Conservation (phyloP, 1,140 invertebrate genomes). For the Lepidurus arcticus region DNA sequence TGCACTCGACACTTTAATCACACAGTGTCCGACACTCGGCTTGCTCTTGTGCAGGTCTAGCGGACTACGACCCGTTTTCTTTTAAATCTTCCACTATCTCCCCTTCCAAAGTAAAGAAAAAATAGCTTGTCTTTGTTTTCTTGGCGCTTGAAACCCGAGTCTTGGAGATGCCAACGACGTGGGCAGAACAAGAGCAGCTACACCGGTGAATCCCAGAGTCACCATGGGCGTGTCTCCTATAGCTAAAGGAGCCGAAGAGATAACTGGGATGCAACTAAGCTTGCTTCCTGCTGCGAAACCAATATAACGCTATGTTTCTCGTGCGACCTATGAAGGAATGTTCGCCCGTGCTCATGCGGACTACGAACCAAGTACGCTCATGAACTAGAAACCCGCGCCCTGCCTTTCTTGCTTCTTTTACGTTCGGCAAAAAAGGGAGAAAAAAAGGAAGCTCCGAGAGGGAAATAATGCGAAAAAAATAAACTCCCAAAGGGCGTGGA, state of each 20-base stretch:
- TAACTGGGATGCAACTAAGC: conserved; percentile 19
- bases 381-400: neutral
- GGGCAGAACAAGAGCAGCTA: neutral
- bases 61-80: too few species aligned
- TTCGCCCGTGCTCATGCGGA: neutral
- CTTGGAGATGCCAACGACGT: neutral
- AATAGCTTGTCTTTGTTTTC: neutral
- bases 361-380: neutral
- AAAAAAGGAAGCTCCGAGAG: too few species aligned
- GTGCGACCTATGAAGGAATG: neutral
- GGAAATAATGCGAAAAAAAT: too few species aligned
- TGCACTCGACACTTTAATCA: neutral
- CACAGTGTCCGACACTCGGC: neutral
- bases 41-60: neutral
- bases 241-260: neutral
- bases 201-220: neutral
- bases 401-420: neutral
- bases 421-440: neutral
- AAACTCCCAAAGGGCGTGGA: too few species aligned
- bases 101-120: neutral
- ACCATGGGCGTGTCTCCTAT: neutral
- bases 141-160: neutral
- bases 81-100: too few species aligned
- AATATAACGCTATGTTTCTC: conserved; percentile 22
- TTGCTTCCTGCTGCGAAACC: conserved; percentile 17